These are phyloP conservation scores for Tychaedon coryphoeus DNA, from an alignment of 2,113 vertebrate genomes.

Conservation along the genomic window DNA sequence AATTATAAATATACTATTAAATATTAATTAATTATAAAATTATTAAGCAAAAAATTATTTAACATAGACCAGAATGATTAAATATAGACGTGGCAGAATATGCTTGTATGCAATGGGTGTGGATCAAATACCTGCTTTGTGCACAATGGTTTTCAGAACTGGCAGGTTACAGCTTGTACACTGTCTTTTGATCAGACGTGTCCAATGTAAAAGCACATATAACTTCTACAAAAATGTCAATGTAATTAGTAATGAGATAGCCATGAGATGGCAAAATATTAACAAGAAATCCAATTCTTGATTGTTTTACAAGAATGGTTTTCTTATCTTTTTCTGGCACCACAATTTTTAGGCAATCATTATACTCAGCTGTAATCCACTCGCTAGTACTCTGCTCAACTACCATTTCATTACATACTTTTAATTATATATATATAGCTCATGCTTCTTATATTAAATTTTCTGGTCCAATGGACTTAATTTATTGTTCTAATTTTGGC, in stretches of 20 bases:
- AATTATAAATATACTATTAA: background rate
- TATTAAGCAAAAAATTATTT: background rate
- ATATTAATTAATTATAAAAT: background rate
- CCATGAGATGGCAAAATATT: conserved; percentile 16
- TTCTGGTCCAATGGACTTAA: conserved; percentile 67
- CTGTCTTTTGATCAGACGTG: background rate
- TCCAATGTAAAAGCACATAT: background rate
- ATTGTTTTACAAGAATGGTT: conserved; percentile 17
- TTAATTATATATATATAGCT: conserved; percentile 33
- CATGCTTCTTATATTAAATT: conserved; percentile 68
- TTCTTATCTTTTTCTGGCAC: conserved; percentile 37
- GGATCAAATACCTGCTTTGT: conserved; percentile 12
- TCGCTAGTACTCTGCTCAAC: background rate
- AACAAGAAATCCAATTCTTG: background rate
- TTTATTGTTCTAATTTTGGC: conserved; percentile 66
- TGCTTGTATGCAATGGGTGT: background rate
- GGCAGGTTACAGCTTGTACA: background rate
- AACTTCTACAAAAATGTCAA: background rate
- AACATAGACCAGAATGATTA: background rate
- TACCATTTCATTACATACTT: conserved; percentile 25
- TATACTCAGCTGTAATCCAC: conserved; percentile 1
- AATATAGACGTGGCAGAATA: background rate
- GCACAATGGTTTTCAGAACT: background rate
- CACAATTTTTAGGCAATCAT: background rate
- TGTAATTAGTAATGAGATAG: background rate